Evolutionary conservation across 2,797 vertebrate genomes (phyloP).

Genomic region (Caiman crocodilus): DNA sequence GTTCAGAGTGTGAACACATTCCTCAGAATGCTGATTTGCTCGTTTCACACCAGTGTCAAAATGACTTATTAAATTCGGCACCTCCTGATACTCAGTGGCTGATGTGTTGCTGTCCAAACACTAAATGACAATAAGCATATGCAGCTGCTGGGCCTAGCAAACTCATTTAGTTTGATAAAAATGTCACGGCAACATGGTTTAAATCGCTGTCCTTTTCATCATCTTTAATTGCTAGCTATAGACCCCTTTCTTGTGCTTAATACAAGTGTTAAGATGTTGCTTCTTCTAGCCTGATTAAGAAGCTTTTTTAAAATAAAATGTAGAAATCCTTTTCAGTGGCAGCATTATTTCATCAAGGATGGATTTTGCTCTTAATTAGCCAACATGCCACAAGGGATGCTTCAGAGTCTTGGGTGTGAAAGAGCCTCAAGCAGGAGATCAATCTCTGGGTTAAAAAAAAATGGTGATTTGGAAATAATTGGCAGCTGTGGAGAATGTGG

Average conservation of each 20-base stretch:
- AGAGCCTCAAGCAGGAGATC: slow-evolving; percentile 83
- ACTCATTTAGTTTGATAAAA: slow-evolving; percentile 86
- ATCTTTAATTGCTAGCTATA: slow-evolving; percentile 82
- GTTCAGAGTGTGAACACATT: slow-evolving; percentile 84
- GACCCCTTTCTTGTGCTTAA: slow-evolving; percentile 74
- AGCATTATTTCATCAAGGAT: slow-evolving; percentile 86
- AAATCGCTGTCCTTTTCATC: slow-evolving; percentile 84
- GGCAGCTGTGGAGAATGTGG: slow-evolving; percentile 70
- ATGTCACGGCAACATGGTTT: slow-evolving; percentile 83
- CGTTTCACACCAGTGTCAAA: slow-evolving; percentile 85
- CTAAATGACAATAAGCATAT: slow-evolving; percentile 86
- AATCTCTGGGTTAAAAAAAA: slow-evolving; percentile 77
- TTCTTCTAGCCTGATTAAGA: slow-evolving; percentile 82
- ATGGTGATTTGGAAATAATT: slow-evolving; percentile 83
- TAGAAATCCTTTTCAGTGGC: slow-evolving; percentile 78
- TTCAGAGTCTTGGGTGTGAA: slow-evolving; percentile 85
- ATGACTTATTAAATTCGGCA: slow-evolving; percentile 85
- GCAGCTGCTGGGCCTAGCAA: slow-evolving; percentile 80
- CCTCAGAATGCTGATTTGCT: slow-evolving; percentile 84
- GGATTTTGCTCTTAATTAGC: slow-evolving; percentile 88
- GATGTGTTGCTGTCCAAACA: slow-evolving; percentile 83
- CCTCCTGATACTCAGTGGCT: slow-evolving; percentile 77
- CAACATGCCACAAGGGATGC: slow-evolving; percentile 82
- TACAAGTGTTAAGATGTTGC: slow-evolving; percentile 74
- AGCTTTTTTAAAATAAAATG: slow-evolving; percentile 50